Conservation (phyloP, 2,113 vertebrate species). For the Delphinus delphis region DNA sequence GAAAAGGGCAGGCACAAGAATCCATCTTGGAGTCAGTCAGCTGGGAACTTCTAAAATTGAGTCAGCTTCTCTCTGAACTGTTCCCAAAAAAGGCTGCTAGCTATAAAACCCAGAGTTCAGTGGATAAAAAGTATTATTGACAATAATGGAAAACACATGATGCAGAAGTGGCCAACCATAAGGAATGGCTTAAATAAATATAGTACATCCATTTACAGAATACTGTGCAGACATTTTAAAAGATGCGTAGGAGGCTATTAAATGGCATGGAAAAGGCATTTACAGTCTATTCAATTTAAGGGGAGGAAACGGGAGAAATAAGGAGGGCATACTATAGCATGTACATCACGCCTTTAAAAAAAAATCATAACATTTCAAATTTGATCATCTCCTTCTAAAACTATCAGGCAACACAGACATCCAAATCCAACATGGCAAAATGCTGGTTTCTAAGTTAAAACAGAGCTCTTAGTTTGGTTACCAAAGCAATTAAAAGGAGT, state of each 20-base stretch:
- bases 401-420: constrained; percentile 37
- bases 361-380: constrained; percentile 17
- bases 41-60: constrained; percentile 31
- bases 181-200: constrained; percentile 56
- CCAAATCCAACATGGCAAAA: neutral
- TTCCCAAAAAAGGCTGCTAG: constrained; percentile 35
- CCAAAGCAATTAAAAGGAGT: neutral
- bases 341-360: neutral
- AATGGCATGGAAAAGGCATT: neutral
- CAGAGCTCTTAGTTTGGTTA: constrained; percentile 27
- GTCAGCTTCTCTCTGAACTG: constrained; percentile 36
- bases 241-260: constrained; percentile 34
- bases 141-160: constrained; percentile 62
- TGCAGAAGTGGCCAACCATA: neutral
- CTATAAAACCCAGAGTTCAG: constrained; percentile 50
- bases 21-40: neutral
- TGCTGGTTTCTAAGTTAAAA: constrained; percentile 47
- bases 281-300: neutral
- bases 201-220: constrained; percentile 34
- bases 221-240: neutral
- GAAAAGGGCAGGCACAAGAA: neutral
- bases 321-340: neutral
- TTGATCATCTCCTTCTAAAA: constrained; percentile 48
- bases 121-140: constrained; percentile 32
- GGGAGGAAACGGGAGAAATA: neutral